Conservation (phyloP, 2,113 vertebrate species). For the Callaeas wilsoni region DNA sequence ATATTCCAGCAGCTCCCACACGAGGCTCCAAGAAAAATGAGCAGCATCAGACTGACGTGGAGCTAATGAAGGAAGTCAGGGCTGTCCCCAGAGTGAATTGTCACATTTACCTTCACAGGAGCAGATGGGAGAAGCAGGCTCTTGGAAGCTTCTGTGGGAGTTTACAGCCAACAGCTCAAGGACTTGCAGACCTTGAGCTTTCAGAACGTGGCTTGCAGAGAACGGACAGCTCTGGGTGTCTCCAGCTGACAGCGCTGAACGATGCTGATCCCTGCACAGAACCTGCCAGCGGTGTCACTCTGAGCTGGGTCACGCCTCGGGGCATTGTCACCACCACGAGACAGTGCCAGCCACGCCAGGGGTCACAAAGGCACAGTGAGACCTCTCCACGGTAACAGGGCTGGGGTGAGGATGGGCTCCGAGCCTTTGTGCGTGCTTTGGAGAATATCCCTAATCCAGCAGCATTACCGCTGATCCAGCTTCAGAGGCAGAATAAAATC, state of each 20-base stretch:
- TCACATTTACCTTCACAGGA: background rate
- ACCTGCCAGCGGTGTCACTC: background rate
- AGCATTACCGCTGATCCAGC: background rate
- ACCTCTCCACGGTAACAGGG: fast-evolving
- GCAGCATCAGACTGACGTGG: background rate
- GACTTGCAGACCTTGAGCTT: background rate
- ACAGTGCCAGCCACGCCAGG: background rate
- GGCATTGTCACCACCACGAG: background rate
- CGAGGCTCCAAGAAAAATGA: background rate
- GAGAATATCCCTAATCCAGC: background rate
- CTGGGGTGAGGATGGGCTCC: background rate
- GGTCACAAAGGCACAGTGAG: background rate
- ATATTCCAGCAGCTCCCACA: background rate
- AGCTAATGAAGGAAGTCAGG: background rate
- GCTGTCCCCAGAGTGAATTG: background rate
- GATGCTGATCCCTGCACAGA: background rate
- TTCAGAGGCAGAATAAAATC: background rate
- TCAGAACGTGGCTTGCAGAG: background rate
- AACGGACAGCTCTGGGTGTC: background rate
- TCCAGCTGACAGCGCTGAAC: background rate
- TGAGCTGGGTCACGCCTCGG: background rate
- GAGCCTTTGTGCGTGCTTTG: background rate
- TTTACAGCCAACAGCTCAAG: background rate
- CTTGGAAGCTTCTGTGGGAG: background rate
- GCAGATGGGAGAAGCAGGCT: background rate